Conservation (phyloP, 1,140 invertebrate genomes). For the Musca domestica region DNA sequence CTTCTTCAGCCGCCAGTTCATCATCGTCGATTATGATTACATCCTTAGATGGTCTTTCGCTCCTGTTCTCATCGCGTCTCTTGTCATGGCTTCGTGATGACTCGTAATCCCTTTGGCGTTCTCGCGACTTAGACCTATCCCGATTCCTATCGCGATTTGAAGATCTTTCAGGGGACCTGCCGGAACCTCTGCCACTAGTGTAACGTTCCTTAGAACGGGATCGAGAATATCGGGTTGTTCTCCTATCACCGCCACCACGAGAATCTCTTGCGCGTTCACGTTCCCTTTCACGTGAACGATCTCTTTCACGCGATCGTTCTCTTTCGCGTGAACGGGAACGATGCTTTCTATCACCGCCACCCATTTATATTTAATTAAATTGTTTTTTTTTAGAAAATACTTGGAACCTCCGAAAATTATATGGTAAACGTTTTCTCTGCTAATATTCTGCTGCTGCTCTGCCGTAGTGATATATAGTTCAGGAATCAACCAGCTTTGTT, state of each 20-base stretch:
- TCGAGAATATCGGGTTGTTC: constrained; percentile 31
- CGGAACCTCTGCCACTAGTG: not conserved
- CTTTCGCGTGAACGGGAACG: constrained; percentile 57
- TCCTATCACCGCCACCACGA: constrained; percentile 49
- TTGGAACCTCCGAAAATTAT: not conserved
- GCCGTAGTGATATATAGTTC: too few relatives aligned
- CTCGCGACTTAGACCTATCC: constrained; percentile 55
- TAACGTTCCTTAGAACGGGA: constrained; percentile 42
- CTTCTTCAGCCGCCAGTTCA: constrained; percentile 12
- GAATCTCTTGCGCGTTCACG: constrained; percentile 32
- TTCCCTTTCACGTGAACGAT: constrained; percentile 30
- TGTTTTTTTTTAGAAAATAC: too few relatives aligned
- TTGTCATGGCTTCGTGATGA: constrained; percentile 14
- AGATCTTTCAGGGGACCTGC: constrained; percentile 12
- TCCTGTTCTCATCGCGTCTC: constrained; percentile 11
- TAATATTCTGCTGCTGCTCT: too few relatives aligned
- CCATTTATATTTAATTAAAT: constrained; percentile 43
- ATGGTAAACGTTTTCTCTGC: not conserved
- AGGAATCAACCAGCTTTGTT: too few relatives aligned
- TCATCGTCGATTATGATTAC: constrained; percentile 12
- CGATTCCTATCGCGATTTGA: constrained; percentile 16
- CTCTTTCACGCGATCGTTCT: constrained; percentile 41
- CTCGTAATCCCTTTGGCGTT: constrained; percentile 17
- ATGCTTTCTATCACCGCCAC: constrained; percentile 57
- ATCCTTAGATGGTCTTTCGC: constrained; percentile 52